phyloP scores from a whole-genome alignment of 2,797 vertebrate genomes.

The Dipus sagitta region DNA sequence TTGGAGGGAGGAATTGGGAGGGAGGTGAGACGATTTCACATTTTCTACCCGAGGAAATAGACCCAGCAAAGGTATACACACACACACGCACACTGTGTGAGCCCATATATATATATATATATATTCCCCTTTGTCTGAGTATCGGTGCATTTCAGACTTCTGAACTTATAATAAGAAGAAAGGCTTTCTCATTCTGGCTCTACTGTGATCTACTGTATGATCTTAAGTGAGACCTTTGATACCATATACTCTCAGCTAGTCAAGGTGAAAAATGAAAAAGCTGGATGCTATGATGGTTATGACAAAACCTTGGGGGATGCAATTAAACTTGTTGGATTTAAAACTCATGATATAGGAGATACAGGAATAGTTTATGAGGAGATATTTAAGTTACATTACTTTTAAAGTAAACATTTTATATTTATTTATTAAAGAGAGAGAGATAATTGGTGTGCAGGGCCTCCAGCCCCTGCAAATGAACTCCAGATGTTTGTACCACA shows the following conservation, averaged over 20 bases:
- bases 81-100: neutral
- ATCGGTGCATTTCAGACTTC: neutral
- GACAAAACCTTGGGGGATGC: neutral
- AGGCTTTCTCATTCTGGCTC: neutral
- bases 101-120: too few species aligned
- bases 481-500: too few species aligned
- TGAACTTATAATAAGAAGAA: conserved; percentile 45
- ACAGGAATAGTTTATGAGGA: neutral
- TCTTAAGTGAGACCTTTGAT: conserved; percentile 7
- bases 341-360: neutral
- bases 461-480: too few species aligned
- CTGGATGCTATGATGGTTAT: neutral
- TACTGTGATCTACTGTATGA: neutral
- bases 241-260: conserved; percentile 20
- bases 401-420: neutral
- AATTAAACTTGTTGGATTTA: conserved; percentile 35
- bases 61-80: neutral
- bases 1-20: neutral
- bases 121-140: neutral
- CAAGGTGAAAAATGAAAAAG: conserved; percentile 38
- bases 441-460: too few species aligned
- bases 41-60: neutral
- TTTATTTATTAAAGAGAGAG: too few species aligned
- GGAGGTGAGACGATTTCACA: neutral
- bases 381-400: neutral